A percentile compares a stretch with the other conserved stretches of the same genome.
Conservation (phyloP, 2,113 vertebrate species). For the Nesoenas mayeri region DNA sequence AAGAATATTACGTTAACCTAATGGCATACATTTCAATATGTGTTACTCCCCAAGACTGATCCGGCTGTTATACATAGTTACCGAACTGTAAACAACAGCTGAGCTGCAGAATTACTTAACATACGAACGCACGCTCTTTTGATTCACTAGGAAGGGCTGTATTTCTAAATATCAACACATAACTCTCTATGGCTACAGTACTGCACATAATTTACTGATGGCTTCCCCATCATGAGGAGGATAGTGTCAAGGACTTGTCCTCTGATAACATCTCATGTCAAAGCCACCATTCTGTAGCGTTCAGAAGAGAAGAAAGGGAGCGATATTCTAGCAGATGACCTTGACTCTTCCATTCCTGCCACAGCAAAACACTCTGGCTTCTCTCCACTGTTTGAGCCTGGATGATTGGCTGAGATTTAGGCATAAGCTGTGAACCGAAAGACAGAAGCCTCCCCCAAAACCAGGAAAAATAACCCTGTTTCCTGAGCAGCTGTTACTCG, state of each 20-base stretch:
- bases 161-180: not conserved
- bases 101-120: conserved; percentile 10
- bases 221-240: not conserved
- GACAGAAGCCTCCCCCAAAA: not conserved
- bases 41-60: not conserved
- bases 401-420: not conserved
- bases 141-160: not conserved
- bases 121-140: not conserved
- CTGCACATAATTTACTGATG: not conserved
- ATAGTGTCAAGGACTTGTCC: not conserved
- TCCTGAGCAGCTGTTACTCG: not conserved
- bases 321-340: not conserved
- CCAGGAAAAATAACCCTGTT: not conserved
- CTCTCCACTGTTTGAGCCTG: not conserved
- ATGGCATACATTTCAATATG: not conserved
- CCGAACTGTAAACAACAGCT: conserved; percentile 32
- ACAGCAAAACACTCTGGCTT: not conserved
- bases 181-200: not conserved
- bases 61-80: conserved; percentile 29
- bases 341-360: conserved; percentile 10
- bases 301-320: not conserved
- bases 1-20: not conserved
- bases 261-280: not conserved
- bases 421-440: not conserved
- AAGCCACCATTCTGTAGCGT: not conserved